These are phyloP conservation scores for Ceuthmochares aereus DNA, from an alignment of 2,113 vertebrate genomes.

Conservation along the genomic window DNA sequence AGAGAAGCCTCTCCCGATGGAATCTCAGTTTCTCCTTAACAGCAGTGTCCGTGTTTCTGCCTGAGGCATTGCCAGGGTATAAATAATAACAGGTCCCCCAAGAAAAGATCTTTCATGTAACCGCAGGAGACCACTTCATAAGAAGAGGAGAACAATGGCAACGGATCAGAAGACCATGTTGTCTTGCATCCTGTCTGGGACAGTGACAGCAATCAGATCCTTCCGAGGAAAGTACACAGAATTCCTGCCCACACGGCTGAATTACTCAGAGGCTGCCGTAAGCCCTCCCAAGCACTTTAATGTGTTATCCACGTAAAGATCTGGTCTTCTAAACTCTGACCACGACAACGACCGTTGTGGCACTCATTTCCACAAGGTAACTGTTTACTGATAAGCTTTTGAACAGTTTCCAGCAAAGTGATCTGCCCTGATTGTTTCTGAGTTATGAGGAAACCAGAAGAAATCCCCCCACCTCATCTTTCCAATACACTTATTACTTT, in stretches of 20 bases:
- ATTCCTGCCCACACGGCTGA: background rate
- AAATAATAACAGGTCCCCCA: background rate
- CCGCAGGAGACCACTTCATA: background rate
- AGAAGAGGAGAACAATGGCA: background rate
- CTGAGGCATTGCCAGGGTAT: background rate
- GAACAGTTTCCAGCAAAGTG: background rate
- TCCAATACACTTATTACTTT: background rate
- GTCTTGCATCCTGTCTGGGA: conserved; percentile 3
- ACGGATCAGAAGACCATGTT: background rate
- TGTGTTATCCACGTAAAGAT: background rate
- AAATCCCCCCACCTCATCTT: background rate
- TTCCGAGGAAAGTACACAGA: background rate
- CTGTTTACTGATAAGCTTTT: background rate
- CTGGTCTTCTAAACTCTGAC: background rate
- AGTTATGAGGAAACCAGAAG: background rate
- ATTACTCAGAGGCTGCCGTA: background rate
- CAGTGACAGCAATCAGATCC: background rate
- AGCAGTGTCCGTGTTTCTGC: background rate
- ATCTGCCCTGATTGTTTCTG: background rate
- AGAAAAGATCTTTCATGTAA: background rate
- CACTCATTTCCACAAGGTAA: background rate
- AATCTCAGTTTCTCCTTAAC: background rate
- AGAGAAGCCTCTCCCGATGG: background rate
- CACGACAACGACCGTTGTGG: background rate
- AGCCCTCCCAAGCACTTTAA: background rate